phyloP scores from a whole-genome alignment of 2,888 invertebrate species.

The Megamerina dolium region DNA sequence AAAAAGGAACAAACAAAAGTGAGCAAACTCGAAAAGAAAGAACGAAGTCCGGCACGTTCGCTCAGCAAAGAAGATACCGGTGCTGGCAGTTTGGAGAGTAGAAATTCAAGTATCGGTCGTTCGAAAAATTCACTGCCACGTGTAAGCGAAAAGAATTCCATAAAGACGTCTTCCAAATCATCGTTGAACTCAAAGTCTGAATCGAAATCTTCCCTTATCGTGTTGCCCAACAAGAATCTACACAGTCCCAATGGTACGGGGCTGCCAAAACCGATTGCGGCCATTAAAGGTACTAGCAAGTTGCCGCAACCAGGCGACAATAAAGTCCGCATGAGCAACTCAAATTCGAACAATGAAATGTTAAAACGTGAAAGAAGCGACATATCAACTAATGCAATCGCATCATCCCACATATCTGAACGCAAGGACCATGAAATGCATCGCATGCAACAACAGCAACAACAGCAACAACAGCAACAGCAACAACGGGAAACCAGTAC shows the following conservation, averaged over 20 bases:
- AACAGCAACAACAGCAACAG: constrained; percentile 11
- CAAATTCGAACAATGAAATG: constrained; percentile 25
- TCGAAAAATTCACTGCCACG: constrained; percentile 37
- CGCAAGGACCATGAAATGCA: constrained; percentile 4
- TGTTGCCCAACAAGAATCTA: constrained; percentile 27
- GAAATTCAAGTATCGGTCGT: constrained; percentile 40
- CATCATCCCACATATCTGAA: constrained; percentile 12
- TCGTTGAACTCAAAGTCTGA: constrained; percentile 39
- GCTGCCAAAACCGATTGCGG: constrained; percentile 86
- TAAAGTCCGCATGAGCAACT: constrained; percentile 21
- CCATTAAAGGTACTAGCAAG: constrained; percentile 85
- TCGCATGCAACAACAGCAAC: constrained; percentile 15
- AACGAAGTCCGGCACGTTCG: constrained; percentile 47
- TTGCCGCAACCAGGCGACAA: constrained; percentile 53
- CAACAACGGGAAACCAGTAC: constrained; percentile 19
- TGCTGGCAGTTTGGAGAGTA: constrained; percentile 29
- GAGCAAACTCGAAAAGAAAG: constrained; percentile 42
- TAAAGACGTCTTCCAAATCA: constrained; percentile 51
- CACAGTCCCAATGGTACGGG: constrained; percentile 52
- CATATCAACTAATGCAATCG: constrained; percentile 35
- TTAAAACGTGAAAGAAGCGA: constrained; percentile 53
- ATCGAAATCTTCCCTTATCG: constrained; percentile 41
- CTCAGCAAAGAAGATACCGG: constrained; percentile 38
- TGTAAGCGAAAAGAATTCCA: constrained; percentile 48
- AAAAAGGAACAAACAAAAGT: constrained; percentile 38